Conservation (phyloP, 2,113 vertebrate species). For the Pungitius pungitius region DNA sequence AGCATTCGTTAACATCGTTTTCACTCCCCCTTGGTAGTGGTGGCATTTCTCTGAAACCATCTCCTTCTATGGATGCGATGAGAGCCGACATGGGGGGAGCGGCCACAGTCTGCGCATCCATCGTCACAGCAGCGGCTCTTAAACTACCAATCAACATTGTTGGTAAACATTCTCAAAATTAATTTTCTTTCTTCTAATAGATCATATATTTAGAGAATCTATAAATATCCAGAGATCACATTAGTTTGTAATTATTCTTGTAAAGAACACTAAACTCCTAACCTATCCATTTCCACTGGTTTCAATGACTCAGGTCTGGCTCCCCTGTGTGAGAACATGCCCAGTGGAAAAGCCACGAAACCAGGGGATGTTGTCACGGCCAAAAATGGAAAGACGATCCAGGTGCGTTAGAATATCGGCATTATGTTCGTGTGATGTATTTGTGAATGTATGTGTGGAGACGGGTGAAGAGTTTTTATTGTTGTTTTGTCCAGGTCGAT, state of each 20-base stretch:
- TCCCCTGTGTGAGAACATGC: slow-evolving; percentile 98
- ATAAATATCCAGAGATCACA: neutral
- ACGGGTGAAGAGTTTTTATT: neutral
- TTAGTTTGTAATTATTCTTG: neutral
- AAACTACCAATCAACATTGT: slow-evolving; percentile 90
- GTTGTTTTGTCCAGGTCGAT: slow-evolving; percentile 84
- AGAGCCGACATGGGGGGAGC: slow-evolving; percentile 98
- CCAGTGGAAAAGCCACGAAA: slow-evolving; percentile 93
- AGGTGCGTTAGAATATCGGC: slow-evolving; percentile 78
- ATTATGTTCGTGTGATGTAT: neutral
- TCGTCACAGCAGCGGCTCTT: slow-evolving; percentile 90
- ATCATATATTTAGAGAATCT: neutral
- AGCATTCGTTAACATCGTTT: neutral
- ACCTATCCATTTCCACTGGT: neutral
- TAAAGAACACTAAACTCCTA: neutral
- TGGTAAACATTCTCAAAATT: slow-evolving; percentile 77
- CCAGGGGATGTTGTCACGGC: slow-evolving; percentile 94
- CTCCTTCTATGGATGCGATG: slow-evolving; percentile 95
- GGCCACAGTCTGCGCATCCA: slow-evolving; percentile 90
- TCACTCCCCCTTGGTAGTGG: slow-evolving; percentile 77
- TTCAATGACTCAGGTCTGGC: slow-evolving; percentile 81
- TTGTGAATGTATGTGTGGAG: neutral
- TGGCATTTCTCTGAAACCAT: slow-evolving; percentile 95
- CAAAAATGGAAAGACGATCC: slow-evolving; percentile 97
- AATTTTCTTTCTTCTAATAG: neutral